Evolutionary conservation across 2,888 invertebrate species (phyloP), one percentile per base, ranked within the genome.

Genomic region (Tetanocera ferruginea): DNA sequence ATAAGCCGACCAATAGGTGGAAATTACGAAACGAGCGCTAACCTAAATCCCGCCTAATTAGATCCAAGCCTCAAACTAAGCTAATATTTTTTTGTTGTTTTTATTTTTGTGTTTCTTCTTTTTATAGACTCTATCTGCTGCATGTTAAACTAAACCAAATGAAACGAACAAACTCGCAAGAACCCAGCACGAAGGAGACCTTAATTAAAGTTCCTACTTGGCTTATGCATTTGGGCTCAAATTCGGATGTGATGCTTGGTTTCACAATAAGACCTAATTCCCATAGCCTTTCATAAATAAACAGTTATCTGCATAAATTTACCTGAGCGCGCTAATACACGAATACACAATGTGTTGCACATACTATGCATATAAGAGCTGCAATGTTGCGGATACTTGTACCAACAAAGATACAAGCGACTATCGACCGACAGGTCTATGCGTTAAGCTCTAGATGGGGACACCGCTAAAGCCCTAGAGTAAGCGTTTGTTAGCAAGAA

Each of bases 191-290:
- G 19, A 51, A 51, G n/a, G 25, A 69, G 55, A 71, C 23, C 71
- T 71, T 71, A 71, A 71, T 71, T 71, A 71, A 69, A n/a, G 31
- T 71, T 64, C 28, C 64, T n/a, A 28, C 64, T 28, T 64, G 9
- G 19, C 11, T 51, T 19, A 28, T 73, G 75, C 55, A 37, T 67
- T 66, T 67, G 55, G 52, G 66, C 67, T 23, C 37, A n/a, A 67
- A 14, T 37, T 67, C 66, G 31, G 52, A 55, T 67, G 66, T 31
- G 43, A 49, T 28, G 73, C 49, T 51, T 75, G 37, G 66, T 67
- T 75, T 75, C 75, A 67, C 75, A 75, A 75, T 74, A n/a, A 55
- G 66, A 75, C 75, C 75, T 52, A 75, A 66, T 75, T 75, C 75
- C 34, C 75, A 75, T 75, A 55, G 75, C 75, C 75, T 75, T 75